These are phyloP conservation scores for Dicyrtomina minuta DNA, from an alignment of 2,888 invertebrate genomes.

Conservation along the genomic window DNA sequence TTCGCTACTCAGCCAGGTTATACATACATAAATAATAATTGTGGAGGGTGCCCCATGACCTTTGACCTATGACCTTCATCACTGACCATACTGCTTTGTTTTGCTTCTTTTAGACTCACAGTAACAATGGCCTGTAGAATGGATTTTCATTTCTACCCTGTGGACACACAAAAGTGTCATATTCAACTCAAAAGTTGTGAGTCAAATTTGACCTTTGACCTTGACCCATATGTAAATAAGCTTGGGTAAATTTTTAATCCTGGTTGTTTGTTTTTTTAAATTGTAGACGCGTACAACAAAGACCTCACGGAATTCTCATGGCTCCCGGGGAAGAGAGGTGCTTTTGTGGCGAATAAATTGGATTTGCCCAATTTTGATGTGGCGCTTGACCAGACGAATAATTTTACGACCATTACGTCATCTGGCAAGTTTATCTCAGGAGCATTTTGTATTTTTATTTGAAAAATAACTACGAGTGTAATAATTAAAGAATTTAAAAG, in stretches of 20 bases:
- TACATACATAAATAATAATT: background rate
- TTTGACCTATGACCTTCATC: background rate
- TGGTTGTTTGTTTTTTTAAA: background rate
- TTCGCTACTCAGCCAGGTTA: slow-evolving; percentile 12
- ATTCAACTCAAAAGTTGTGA: slow-evolving; percentile 6
- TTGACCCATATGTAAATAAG: background rate
- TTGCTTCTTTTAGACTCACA: background rate
- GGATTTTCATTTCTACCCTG: slow-evolving; percentile 1
- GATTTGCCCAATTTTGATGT: slow-evolving; percentile 8
- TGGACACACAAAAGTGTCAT: slow-evolving; percentile 3
- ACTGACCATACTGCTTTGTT: background rate
- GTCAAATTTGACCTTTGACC: too few relatives aligned
- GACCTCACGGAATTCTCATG: background rate
- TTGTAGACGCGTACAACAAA: background rate
- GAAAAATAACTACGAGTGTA: too few relatives aligned
- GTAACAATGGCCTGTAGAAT: slow-evolving; percentile 8
- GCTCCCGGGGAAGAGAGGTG: background rate
- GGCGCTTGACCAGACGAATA: background rate
- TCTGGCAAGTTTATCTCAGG: background rate
- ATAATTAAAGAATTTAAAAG: too few relatives aligned
- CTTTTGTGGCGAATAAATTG: background rate
- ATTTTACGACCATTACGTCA: background rate
- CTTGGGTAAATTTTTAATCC: background rate
- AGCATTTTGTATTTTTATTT: background rate
- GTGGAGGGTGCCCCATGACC: background rate